phyloP scores from a whole-genome alignment of 2,113 vertebrate genomes.

The Cheilinus undulatus region DNA sequence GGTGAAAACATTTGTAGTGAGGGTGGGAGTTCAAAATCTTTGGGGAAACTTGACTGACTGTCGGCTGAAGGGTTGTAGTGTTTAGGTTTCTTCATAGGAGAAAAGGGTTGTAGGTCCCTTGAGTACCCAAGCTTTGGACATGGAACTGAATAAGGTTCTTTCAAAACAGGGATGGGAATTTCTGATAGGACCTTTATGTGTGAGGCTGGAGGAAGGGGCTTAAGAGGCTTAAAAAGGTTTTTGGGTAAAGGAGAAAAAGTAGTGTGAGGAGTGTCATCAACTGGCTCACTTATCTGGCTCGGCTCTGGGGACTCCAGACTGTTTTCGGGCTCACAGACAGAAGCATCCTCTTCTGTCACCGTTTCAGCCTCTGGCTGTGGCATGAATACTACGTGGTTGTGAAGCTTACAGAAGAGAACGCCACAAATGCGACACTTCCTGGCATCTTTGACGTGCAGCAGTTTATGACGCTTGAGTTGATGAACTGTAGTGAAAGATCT shows the following conservation, averaged over 20 bases:
- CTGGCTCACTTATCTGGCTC: background rate
- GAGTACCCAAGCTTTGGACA: background rate
- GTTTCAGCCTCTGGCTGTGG: background rate
- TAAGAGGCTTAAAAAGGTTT: background rate
- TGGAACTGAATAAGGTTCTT: background rate
- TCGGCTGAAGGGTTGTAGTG: background rate
- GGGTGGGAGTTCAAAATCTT: conserved; percentile 17
- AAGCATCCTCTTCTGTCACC: background rate
- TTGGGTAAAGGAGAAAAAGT: background rate
- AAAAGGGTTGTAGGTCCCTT: background rate
- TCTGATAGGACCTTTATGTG: background rate
- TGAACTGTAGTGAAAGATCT: conserved; percentile 73
- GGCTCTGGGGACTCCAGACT: background rate
- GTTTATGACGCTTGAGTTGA: conserved; percentile 81
- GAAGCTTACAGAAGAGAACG: conserved; percentile 73
- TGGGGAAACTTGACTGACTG: background rate
- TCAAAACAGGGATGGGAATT: fast-evolving
- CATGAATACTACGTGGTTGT: conserved; percentile 48
- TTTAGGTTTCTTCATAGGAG: background rate
- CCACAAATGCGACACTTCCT: conserved; percentile 73
- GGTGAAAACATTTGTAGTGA: conserved; percentile 61
- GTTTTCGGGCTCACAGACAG: background rate
- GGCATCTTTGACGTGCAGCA: conserved; percentile 75
- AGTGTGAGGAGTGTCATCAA: background rate
- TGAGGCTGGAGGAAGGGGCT: background rate